Conservation (phyloP, 2,113 vertebrate species). For the Haemorhous mexicanus region DNA sequence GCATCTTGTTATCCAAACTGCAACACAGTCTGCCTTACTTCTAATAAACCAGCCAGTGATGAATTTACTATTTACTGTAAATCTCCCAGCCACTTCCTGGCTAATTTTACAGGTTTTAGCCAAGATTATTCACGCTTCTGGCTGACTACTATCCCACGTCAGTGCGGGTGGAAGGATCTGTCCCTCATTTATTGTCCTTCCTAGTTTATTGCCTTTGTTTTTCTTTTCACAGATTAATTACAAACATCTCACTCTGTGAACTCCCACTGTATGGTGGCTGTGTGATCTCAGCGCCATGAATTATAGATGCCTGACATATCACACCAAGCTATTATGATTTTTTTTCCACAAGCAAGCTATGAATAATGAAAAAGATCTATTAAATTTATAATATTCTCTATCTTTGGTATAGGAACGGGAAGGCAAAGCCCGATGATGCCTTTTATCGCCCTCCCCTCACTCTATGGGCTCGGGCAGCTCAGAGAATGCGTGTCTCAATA, state of each 20-base stretch:
- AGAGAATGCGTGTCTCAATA: neutral
- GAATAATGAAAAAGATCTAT: conserved; percentile 53
- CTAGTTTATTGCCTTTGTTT: conserved; percentile 42
- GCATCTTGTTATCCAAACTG: neutral
- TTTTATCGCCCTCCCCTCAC: neutral
- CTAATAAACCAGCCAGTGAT: neutral
- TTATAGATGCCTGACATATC: conserved; percentile 70
- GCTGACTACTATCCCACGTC: rapidly evolving
- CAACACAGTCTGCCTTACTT: rapidly evolving
- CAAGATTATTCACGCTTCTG: neutral
- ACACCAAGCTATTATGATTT: conserved; percentile 74
- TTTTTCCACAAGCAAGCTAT: conserved; percentile 67
- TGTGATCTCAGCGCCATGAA: conserved; percentile 62
- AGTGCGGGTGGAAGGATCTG: neutral
- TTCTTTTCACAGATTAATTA: conserved; percentile 53
- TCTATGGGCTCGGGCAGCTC: rapidly evolving
- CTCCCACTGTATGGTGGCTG: conserved; percentile 19
- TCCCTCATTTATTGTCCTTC: neutral
- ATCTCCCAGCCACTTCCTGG: neutral
- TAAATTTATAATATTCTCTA: conserved; percentile 55
- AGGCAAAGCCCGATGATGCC: neutral
- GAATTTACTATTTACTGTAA: neutral
- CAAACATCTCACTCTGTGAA: conserved; percentile 47
- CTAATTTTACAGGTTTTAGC: neutral
- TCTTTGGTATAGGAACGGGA: neutral